These are phyloP conservation scores for Protosalanx chinensis DNA, from an alignment of 2,797 vertebrate genomes.

Conservation along the genomic window DNA sequence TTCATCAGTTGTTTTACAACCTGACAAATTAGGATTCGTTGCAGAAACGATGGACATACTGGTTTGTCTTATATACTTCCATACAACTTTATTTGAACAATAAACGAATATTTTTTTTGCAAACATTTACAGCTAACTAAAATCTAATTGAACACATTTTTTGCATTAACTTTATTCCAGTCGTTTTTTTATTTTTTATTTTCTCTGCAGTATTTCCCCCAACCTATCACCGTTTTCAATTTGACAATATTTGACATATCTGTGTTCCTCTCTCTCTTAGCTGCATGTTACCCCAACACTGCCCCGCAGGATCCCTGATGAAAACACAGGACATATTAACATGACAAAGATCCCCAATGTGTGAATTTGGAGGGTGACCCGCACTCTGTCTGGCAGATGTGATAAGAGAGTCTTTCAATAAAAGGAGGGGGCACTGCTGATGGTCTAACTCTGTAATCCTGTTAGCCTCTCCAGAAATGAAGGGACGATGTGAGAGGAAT, in stretches of 20 bases:
- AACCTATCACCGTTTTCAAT: conserved; percentile 15
- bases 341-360: conserved; percentile 61
- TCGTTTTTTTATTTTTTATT: neutral
- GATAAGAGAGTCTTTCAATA: conserved; percentile 70
- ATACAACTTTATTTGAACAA: neutral
- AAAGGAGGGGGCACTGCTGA: conserved; percentile 62
- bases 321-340: conserved; percentile 48
- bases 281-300: conserved; percentile 18
- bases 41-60: conserved; percentile 1
- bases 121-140: neutral
- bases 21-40: conserved; percentile 4
- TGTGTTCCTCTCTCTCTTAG: conserved; percentile 1
- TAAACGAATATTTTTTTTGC: conserved; percentile 26
- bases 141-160: neutral
- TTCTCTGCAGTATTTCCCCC: neutral
- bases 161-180: neutral
- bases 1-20: neutral
- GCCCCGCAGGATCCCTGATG: conserved; percentile 19
- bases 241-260: conserved; percentile 25
- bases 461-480: conserved; percentile 59
- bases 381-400: conserved; percentile 63
- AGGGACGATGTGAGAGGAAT: conserved; percentile 54
- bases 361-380: conserved; percentile 47
- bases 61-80: neutral
- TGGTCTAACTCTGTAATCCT: conserved; percentile 59